Evolutionary conservation across 35 echinoderm and acorn worm genomes (phyloP).

Genomic region (Stichopus chloronotus): DNA sequence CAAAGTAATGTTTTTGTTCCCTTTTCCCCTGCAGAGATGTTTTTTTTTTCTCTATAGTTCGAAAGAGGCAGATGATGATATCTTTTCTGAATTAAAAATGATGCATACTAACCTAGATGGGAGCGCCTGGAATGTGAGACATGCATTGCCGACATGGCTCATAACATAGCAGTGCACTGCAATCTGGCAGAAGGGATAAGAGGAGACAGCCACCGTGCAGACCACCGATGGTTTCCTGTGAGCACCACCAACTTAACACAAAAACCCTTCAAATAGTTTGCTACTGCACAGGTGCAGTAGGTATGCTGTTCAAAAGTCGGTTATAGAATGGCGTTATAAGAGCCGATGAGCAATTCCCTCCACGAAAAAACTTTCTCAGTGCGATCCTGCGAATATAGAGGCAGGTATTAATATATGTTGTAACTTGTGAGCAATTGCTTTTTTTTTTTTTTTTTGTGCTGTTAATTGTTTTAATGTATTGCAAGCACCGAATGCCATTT

Average conservation of each 20-base stretch:
- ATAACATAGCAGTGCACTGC: constrained; percentile 57
- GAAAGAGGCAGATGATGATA: neutral
- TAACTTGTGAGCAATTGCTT: neutral
- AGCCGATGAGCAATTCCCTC: constrained; percentile 12
- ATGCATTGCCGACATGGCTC: constrained; percentile 87
- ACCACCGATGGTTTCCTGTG: constrained; percentile 12
- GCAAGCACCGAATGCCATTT: no score
- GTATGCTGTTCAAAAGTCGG: constrained; percentile 39
- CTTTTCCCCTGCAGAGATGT: neutral
- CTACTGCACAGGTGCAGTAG: no score
- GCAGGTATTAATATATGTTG: constrained; percentile 45
- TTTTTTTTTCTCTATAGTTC: no score
- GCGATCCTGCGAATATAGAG: constrained; percentile 54
- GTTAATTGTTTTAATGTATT: no score
- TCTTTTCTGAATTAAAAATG: constrained; percentile 35
- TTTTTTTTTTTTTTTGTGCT: neutral
- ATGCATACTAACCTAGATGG: constrained; percentile 82
- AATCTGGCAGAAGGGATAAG: constrained; percentile 27
- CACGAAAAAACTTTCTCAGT: constrained; percentile 23
- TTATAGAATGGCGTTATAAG: constrained; percentile 42
- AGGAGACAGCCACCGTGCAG: constrained; percentile 26
- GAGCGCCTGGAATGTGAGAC: constrained; percentile 79
- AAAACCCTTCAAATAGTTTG: constrained; percentile 51
- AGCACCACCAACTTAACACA: constrained; percentile 19
- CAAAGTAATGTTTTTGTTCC: no score